Base-by-base conservation (phyloP, 2,888 invertebrate genomes). In the Drosophila robusta region DNA sequence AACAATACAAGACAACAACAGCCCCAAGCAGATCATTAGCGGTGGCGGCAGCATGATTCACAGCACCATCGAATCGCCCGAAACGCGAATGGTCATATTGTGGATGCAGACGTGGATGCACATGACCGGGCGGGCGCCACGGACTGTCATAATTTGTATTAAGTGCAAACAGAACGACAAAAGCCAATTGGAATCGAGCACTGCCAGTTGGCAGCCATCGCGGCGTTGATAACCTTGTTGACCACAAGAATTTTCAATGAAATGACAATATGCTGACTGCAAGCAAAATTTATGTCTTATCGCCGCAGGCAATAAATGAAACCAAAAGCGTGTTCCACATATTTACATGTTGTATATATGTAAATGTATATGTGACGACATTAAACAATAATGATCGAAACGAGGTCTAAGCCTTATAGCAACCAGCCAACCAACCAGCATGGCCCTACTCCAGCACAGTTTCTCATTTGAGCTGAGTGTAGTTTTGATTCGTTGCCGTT, bases 181-280 rank as follows among this genome's bases (percentile, higher is more conserved):
- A 72, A 57, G 68, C 68, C 68, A 70, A 61, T 54, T 36, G 50
- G 42, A 57, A 50, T 50, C 75, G 51, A 74, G 55, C 45, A 29
- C 39, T 55, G 55, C 46, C 78, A 63, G 50, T 50, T 63, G 70
- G 56, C 55, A 69, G 38, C 26, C 63, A 51, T 66, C 49, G 57
- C 26, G 16, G 51, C 69, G 69, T 71, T 82, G 89, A 85, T 87
- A 87, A 85, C 89, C 87, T 89, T 85, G 85, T 87, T 87, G 89
- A 82, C 85, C 89, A 69, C 82, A 82, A 82, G 78, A 76, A 71
- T 74, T 84, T 76, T 56, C 68, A 81, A 68, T 68, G 44, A 73
- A 85, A 81, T 76, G 73, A 75, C 78, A 85, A 69, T 74, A 73
- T 67, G 66, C 52, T 67, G 68, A 70, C 56, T 54, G 72, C 56